Percentiles rank a stretch among this genome's conserved stretches.
Evolutionary conservation across 35 echinoderm and acorn worm genomes (phyloP).

Genomic region (Ophiothrix spiculata): DNA sequence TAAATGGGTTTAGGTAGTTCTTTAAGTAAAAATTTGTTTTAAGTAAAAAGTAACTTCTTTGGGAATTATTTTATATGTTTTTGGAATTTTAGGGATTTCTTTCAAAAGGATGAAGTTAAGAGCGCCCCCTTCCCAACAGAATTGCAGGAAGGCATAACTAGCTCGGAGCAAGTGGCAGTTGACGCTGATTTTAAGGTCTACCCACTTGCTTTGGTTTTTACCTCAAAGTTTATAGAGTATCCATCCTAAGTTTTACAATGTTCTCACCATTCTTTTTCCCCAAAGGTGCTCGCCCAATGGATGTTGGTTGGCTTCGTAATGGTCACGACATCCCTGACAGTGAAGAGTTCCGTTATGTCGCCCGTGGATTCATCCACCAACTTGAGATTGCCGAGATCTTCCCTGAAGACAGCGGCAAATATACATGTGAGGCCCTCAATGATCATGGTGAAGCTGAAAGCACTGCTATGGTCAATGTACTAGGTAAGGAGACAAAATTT

Average conservation of each 20-base stretch:
- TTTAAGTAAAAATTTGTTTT: no score
- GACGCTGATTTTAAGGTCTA: not conserved
- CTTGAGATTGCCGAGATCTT: slow-evolving; percentile 93
- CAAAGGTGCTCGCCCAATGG: slow-evolving; percentile 94
- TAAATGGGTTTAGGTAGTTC: no score
- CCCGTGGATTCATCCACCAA: slow-evolving; percentile 77
- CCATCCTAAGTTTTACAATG: not conserved
- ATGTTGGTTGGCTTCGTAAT: slow-evolving; percentile 92
- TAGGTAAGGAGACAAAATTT: slow-evolving; percentile 81
- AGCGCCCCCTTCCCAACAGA: no score
- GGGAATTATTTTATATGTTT: no score
- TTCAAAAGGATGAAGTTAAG: no score
- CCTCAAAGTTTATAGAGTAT: not conserved
- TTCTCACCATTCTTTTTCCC: not conserved
- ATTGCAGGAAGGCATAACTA: no score
- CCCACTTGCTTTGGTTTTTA: not conserved
- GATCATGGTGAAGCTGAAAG: slow-evolving; percentile 84
- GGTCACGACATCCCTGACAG: slow-evolving; percentile 88
- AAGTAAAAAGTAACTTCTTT: no score
- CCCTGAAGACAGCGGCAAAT: slow-evolving; percentile 88
- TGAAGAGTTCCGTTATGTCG: slow-evolving; percentile 85
- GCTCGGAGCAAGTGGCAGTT: no score
- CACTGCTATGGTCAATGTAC: slow-evolving; percentile 56
- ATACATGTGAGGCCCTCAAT: slow-evolving; percentile 95
- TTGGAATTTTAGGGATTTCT: no score